Base-by-base conservation (phyloP, 2,797 vertebrate genomes). In the Pagetopsis macropterus region DNA sequence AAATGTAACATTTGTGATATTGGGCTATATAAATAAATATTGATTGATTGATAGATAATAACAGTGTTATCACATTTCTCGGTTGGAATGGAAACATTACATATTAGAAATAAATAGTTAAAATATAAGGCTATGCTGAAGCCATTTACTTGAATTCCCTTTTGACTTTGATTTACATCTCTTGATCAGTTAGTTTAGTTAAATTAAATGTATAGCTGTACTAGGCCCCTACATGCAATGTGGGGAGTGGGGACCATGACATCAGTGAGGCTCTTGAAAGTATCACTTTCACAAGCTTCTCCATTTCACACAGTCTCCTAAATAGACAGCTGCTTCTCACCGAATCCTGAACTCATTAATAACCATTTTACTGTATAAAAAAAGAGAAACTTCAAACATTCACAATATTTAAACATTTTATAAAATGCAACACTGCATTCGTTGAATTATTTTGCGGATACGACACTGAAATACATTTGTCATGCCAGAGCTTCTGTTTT, bases 401-500 rank as follows among this genome's bases (percentile, higher is more conserved):
- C 0, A 31, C 13, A 21, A 45, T 41, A 11, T 56, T 10, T 13
- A 17, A 7, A 48, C 50, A 48, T 15, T 7, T 31, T n/a, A 19
- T 59, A 31, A 43, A 44, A 23, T 7, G 5, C 9, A 55, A 62
- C 33, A 31, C 31, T 31, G 9, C 4, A 19, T 70, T 14, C 55
- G 19, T 54, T 27, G 4, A 2, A 31, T 72, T 15, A 50, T 40
- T 62, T 15, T 48, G 14, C 8, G 19, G 55, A 63, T 33, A 72
- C 1, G 6, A 62, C 68, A 67, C 51, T 2, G 15, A 63, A 19
- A 65, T 44, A 58, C 37, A 45, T 65, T 64, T 0, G 7, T 89
- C 84, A 86, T 91, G 83, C 81, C 87, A 82, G 78, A 89, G 88
- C 84, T 88, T 84, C 74, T 59, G 81, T 85, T 93, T 93, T 92